Conservation (phyloP, 2,797 vertebrate genomes). For the Danio tinwini region DNA sequence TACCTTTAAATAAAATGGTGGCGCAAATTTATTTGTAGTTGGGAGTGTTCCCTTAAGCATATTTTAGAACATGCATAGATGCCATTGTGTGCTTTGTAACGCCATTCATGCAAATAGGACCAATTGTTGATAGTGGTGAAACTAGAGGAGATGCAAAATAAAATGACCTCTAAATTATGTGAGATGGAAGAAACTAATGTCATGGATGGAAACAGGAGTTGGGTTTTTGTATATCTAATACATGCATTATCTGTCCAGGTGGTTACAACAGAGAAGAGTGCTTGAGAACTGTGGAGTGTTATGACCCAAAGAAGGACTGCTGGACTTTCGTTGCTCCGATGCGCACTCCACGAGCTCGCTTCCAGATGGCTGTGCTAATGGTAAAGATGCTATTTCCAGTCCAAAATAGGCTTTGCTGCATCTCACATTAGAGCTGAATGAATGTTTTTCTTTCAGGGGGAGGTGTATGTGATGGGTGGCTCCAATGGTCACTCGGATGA, state of each 20-base stretch:
- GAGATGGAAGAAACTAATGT: not conserved
- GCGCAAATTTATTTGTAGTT: too few species aligned
- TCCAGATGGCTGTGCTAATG: conserved; percentile 97
- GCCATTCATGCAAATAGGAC: not conserved
- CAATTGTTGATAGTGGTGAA: not conserved
- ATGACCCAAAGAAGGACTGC: conserved; percentile 86
- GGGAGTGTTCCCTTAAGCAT: too few species aligned
- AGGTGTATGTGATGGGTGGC: conserved; percentile 94
- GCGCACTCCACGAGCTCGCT: conserved; percentile 94
- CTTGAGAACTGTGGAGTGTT: conserved; percentile 95
- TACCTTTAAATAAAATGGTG: too few species aligned
- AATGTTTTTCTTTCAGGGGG: conserved; percentile 77
- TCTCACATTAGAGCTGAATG: conserved; percentile 14
- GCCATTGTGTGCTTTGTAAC: not conserved
- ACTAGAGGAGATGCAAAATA: not conserved
- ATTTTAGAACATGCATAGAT: not conserved
- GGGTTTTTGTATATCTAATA: not conserved
- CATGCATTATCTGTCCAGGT: conserved; percentile 72
- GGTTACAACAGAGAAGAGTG: conserved; percentile 98
- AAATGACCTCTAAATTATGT: not conserved
- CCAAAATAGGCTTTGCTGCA: not conserved
- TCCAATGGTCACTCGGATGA: conserved; percentile 97
- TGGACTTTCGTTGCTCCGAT: conserved; percentile 96
- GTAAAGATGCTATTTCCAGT: conserved; percentile 69
- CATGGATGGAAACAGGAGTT: not conserved